phyloP scores from a whole-genome alignment of 1,140 invertebrate genomes.

The Lordiphosa collinella region DNA sequence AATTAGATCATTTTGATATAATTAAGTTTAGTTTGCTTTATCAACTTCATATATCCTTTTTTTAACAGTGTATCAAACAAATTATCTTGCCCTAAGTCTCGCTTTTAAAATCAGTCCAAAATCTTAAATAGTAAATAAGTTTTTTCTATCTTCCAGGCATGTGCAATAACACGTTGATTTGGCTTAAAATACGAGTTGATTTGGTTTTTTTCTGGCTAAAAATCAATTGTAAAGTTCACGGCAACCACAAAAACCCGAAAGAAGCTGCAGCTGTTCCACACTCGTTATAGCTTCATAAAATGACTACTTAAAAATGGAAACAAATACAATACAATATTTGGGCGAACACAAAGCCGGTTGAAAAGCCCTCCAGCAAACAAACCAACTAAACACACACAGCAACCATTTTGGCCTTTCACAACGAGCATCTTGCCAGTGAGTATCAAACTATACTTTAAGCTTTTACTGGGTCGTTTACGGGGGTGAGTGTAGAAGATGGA shows the following conservation, averaged over 20 bases:
- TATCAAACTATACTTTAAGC: conserved; percentile 39
- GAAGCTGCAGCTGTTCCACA: conserved; percentile 1
- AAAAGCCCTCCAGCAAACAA: conserved; percentile 41
- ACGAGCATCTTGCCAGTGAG: conserved; percentile 65
- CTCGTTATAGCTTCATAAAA: conserved; percentile 7
- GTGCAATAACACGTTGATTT: conserved; percentile 27
- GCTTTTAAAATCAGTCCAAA: too few species aligned
- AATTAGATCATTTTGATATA: too few species aligned
- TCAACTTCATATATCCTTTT: too few species aligned
- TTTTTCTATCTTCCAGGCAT: conserved; percentile 18
- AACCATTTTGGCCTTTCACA: conserved; percentile 68
- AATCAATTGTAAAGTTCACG: conserved; percentile 45
- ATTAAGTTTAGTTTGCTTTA: too few species aligned
- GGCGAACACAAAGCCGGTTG: conserved; percentile 26
- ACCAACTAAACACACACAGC: conserved; percentile 12
- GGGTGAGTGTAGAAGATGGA: too few species aligned
- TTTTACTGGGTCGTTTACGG: conserved; percentile 8
- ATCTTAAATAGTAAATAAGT: too few species aligned
- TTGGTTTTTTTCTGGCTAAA: conserved; percentile 10
- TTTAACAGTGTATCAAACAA: too few species aligned
- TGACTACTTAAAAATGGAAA: conserved; percentile 3
- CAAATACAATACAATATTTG: conserved; percentile 20
- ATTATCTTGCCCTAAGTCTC: too few species aligned
- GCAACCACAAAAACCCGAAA: conserved; percentile 18
- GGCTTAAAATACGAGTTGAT: conserved; percentile 29